Base-by-base conservation (phyloP, 2,797 vertebrate species). In the Hirundo rustica region DNA sequence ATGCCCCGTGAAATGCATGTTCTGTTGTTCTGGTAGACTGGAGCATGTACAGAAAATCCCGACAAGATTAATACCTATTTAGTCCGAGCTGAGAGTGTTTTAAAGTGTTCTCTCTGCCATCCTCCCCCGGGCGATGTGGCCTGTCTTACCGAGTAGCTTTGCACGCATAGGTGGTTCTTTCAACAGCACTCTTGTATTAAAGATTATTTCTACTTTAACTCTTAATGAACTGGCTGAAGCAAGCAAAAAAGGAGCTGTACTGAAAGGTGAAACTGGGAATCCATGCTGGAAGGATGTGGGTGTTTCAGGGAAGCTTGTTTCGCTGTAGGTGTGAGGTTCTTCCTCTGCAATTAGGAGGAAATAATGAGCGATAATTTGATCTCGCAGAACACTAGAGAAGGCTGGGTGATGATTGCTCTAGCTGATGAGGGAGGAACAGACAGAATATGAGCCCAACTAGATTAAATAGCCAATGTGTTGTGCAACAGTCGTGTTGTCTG, bases 291-390 rank as follows among this genome's bases (percentile, higher is more conserved):
- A 80, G 61, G 36, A 40, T 67, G 29, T 34, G 25, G n/a, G 72
- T 79, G 74, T 85, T 93, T 44, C 29, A 44, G 79, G 47, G n/a
- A 67, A 80, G 42, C 51, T 87, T 85, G 73, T 94, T 94, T 87
- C 74, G 70, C 58, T 94, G 2, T 76, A 4, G 7, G 53, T 60
- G n/a, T 68, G 68, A 77, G 72, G 67, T 65, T 78, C 77, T 66
- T 72, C 66, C 72, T 30, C 73, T 68, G 45, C 68, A 92, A 85
- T 95, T 92, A 92, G 50, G 32, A 91, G 80, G 93, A 86, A 89
- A 64, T 94, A 95, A 84, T 61, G 85, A 93, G 76, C 1, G 29
- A 89, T 90, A 65, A 93, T 91, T 94, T 95, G 72, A 73, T 87
- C 57, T 89, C 26, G 1, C 27, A 47, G 58, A 89, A 21, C 48